phyloP scores from a whole-genome alignment of 2,797 vertebrate species.

The Notoglanidium macrostoma region DNA sequence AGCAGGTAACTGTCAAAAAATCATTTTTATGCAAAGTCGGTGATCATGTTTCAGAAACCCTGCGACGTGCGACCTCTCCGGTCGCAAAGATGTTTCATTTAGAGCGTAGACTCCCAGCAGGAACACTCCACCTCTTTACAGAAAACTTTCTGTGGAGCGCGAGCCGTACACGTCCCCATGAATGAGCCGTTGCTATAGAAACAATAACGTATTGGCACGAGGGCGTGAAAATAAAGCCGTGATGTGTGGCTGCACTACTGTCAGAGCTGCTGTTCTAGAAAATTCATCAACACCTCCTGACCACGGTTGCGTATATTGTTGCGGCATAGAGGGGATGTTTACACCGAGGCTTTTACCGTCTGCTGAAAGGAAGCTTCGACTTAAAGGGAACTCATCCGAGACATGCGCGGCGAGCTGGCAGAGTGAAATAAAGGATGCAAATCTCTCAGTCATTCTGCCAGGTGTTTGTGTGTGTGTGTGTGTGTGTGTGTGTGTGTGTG shows the following conservation, averaged over 20 bases:
- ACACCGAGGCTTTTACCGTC: neutral
- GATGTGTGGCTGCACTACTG: neutral
- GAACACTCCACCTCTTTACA: no score
- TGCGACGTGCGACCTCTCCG: no score
- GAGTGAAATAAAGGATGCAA: constrained; percentile 17
- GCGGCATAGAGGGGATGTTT: neutral
- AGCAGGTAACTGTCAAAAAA: neutral
- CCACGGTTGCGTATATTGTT: no score
- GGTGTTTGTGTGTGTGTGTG: constrained; percentile 15
- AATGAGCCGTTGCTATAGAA: neutral
- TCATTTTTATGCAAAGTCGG: no score
- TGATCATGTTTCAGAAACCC: no score
- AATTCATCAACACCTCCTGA: neutral
- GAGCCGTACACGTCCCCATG: neutral
- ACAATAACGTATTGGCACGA: neutral
- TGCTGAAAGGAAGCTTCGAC: neutral
- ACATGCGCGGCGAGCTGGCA: neutral
- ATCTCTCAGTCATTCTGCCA: constrained; percentile 23
- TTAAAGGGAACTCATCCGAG: constrained; percentile 15
- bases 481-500: constrained; percentile 22
- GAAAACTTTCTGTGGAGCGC: neutral
- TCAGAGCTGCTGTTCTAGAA: neutral
- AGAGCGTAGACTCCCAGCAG: no score
- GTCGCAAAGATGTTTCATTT: no score
- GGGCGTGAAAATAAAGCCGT: neutral